Conservation (phyloP, 92 coral and sea anemone genomes). For the Parazoanthus darwini region DNA sequence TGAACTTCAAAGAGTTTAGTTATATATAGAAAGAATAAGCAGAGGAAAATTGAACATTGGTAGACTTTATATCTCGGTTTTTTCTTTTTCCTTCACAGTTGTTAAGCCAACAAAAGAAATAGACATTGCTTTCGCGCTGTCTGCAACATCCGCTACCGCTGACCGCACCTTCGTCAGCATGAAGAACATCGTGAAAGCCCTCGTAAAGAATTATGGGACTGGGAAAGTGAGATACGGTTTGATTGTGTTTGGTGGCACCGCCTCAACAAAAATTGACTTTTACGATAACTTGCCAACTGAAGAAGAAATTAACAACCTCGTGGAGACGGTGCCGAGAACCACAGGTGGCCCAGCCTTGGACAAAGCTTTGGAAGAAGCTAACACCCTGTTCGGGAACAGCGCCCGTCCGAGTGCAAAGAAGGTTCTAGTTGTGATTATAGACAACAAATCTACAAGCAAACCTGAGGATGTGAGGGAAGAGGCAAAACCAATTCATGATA, state of each 20-base stretch:
- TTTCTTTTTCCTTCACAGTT: neutral
- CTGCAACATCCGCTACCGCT: constrained; percentile 30
- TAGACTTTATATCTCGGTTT: neutral
- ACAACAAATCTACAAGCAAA: constrained; percentile 33
- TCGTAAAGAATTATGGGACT: constrained; percentile 51
- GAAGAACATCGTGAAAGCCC: constrained; percentile 48
- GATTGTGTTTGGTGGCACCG: constrained; percentile 46
- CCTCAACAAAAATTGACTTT: constrained; percentile 33
- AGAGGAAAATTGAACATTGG: neutral
- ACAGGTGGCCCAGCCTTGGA: constrained; percentile 39
- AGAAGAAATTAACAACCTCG: constrained; percentile 33
- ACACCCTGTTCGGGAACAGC: constrained; percentile 36
- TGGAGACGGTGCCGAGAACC: constrained; percentile 44
- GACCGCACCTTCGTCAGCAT: constrained; percentile 38
- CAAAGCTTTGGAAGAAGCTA: constrained; percentile 51
- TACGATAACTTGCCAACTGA: constrained; percentile 31
- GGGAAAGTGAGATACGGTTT: constrained; percentile 48
- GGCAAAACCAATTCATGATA: constrained; percentile 42
- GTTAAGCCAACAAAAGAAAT: constrained; percentile 14
- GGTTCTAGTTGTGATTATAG: constrained; percentile 45
- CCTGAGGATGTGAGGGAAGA: constrained; percentile 29
- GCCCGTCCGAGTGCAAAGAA: constrained; percentile 46
- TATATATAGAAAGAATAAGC: neutral
- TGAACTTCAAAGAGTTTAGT: no score
- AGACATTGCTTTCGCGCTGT: constrained; percentile 23